Percentiles rank a stretch among this genome's conserved stretches.
These are phyloP conservation scores for Heliopora coerulea DNA, from an alignment of 92 coral and sea anemone species.

Conservation along the genomic window DNA sequence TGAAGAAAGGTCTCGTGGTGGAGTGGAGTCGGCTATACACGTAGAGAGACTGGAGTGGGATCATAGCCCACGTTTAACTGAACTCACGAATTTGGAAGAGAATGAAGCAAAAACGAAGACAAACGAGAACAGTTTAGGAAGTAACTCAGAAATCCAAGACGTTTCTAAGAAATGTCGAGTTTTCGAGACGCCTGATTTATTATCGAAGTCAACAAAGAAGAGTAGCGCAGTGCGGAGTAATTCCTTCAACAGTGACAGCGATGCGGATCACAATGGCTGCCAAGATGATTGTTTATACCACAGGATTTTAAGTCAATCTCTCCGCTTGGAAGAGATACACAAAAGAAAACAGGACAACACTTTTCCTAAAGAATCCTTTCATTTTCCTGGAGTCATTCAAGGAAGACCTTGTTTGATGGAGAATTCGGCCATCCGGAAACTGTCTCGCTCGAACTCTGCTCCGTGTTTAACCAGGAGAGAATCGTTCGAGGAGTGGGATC, in stretches of 20 bases:
- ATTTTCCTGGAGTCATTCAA: neutral
- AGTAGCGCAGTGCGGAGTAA: too few relatives aligned
- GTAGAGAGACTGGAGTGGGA: constrained; percentile 28
- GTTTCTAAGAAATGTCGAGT: neutral
- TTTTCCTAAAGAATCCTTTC: neutral
- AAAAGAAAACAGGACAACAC: neutral
- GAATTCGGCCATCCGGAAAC: constrained; percentile 6
- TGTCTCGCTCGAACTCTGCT: constrained; percentile 24
- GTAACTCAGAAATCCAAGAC: neutral
- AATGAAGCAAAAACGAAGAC: neutral
- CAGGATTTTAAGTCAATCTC: neutral
- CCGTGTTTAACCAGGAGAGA: constrained; percentile 15
- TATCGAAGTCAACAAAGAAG: neutral
- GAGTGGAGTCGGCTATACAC: neutral
- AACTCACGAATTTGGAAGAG: constrained; percentile 5
- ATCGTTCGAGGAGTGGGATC: constrained; percentile 2
- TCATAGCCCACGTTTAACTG: neutral
- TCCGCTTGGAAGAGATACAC: neutral
- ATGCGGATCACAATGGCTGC: neutral
- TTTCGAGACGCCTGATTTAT: neutral
- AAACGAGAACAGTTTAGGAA: constrained; percentile 1
- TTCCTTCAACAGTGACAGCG: neutral
- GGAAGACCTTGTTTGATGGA: neutral
- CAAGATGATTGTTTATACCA: neutral
- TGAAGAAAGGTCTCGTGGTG: neutral